Evolutionary conservation across 2,113 vertebrate genomes (phyloP).

Genomic region (Saguinus midas): DNA sequence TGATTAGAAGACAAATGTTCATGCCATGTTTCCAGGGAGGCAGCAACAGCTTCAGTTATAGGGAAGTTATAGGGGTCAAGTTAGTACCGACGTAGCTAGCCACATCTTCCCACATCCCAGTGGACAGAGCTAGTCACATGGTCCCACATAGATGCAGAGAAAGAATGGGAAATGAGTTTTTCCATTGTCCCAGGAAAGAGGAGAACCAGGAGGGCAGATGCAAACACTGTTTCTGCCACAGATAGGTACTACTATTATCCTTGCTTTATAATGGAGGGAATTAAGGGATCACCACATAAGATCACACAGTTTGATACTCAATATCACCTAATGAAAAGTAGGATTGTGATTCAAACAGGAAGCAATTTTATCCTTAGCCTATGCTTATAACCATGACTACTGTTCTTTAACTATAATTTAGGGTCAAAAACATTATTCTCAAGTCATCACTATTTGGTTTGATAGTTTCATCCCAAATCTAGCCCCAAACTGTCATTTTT

Average conservation of each 20-base stretch:
- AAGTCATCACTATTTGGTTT: background rate
- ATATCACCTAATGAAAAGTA: background rate
- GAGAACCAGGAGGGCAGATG: background rate
- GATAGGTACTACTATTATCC: background rate
- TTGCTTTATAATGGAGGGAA: background rate
- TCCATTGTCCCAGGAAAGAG: background rate
- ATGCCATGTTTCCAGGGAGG: background rate
- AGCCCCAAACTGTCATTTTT: background rate
- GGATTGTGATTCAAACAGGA: background rate
- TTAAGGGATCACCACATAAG: background rate
- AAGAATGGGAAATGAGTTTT: background rate
- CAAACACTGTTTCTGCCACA: background rate
- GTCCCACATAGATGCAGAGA: background rate
- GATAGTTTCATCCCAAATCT: background rate
- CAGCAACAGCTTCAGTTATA: background rate
- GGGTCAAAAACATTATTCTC: background rate
- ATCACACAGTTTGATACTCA: background rate
- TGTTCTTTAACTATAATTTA: background rate
- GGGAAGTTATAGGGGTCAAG: background rate
- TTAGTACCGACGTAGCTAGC: background rate
- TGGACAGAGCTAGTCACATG: background rate
- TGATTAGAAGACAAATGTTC: background rate
- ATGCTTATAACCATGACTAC: background rate
- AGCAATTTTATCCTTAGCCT: background rate
- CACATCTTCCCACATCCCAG: background rate